Conservation (phyloP, 2,888 invertebrate species). For the Zhengitettix transpicula region DNA sequence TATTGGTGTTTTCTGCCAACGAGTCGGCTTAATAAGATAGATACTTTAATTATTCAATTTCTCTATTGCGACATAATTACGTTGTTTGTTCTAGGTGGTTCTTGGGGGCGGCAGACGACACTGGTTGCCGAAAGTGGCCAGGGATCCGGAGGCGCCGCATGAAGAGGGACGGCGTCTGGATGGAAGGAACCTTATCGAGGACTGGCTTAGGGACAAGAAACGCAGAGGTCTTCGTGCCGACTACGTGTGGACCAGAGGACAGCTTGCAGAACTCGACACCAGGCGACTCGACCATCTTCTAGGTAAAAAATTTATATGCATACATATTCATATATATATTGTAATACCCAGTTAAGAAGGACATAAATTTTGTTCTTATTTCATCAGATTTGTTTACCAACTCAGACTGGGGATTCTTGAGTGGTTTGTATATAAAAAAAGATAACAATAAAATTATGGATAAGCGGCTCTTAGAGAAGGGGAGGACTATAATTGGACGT, state of each 20-base stretch:
- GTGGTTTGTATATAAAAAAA: too few relatives aligned
- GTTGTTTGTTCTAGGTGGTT: slow-evolving; percentile 39
- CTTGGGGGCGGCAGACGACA: slow-evolving; percentile 63
- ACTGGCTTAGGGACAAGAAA: slow-evolving; percentile 61
- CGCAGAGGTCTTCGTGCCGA: slow-evolving; percentile 45
- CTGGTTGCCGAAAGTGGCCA: slow-evolving; percentile 53
- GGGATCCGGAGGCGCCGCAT: slow-evolving; percentile 49
- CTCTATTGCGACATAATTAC: neutral
- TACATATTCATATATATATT: too few relatives aligned
- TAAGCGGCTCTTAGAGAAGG: too few relatives aligned
- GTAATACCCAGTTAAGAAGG: too few relatives aligned
- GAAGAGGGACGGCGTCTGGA: slow-evolving; percentile 57
- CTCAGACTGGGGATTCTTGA: too few relatives aligned
- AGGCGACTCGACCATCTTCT: slow-evolving; percentile 53
- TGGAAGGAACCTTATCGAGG: slow-evolving; percentile 61
- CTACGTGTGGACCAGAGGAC: slow-evolving; percentile 57
- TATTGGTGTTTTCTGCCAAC: too few relatives aligned
- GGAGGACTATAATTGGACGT: too few relatives aligned
- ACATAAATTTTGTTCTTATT: too few relatives aligned
- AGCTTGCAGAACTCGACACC: slow-evolving; percentile 51
- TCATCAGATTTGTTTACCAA: too few relatives aligned
- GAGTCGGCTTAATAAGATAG: too few relatives aligned
- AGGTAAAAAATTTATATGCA: slow-evolving; percentile 36
- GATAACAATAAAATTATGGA: too few relatives aligned
- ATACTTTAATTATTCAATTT: too few relatives aligned